Conservation (phyloP, 2,888 invertebrate species). For the Acleris sparsana region DNA sequence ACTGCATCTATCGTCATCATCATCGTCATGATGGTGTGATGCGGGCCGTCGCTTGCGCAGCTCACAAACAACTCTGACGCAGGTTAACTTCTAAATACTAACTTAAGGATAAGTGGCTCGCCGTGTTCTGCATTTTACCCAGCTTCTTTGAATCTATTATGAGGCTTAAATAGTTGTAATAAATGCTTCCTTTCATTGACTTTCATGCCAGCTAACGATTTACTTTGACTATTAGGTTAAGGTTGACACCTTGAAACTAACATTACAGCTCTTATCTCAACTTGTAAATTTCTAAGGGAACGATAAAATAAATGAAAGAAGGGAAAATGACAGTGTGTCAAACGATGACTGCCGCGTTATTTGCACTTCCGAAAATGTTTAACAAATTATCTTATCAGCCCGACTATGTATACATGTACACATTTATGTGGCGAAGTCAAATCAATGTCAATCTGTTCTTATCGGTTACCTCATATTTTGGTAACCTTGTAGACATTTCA, state of each 20-base stretch:
- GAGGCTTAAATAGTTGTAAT: constrained; percentile 4
- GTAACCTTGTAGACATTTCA: constrained; percentile 28
- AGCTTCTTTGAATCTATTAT: constrained; percentile 14
- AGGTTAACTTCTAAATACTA: constrained; percentile 53
- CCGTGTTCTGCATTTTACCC: constrained; percentile 14
- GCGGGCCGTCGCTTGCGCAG: constrained; percentile 39
- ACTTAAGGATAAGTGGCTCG: constrained; percentile 40
- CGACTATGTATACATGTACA: constrained; percentile 29
- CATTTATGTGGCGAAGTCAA: constrained; percentile 50
- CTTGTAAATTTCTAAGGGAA: too few relatives aligned
- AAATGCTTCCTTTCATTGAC: constrained; percentile 11
- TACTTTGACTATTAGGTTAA: constrained; percentile 10
- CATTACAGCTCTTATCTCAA: too few relatives aligned
- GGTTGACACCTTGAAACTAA: not conserved
- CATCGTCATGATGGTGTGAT: constrained; percentile 13
- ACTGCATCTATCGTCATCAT: constrained; percentile 5
- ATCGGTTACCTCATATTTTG: constrained; percentile 43
- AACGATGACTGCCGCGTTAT: constrained; percentile 1
- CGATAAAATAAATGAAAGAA: too few relatives aligned
- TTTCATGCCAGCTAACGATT: constrained; percentile 9
- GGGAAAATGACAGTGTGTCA: not conserved
- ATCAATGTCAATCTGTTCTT: constrained; percentile 57
- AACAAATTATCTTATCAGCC: constrained; percentile 25
- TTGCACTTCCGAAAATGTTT: constrained; percentile 11
- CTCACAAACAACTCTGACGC: constrained; percentile 45